These are phyloP conservation scores for Ceryle rudis DNA, from an alignment of 2,797 vertebrate species.

Conservation along the genomic window DNA sequence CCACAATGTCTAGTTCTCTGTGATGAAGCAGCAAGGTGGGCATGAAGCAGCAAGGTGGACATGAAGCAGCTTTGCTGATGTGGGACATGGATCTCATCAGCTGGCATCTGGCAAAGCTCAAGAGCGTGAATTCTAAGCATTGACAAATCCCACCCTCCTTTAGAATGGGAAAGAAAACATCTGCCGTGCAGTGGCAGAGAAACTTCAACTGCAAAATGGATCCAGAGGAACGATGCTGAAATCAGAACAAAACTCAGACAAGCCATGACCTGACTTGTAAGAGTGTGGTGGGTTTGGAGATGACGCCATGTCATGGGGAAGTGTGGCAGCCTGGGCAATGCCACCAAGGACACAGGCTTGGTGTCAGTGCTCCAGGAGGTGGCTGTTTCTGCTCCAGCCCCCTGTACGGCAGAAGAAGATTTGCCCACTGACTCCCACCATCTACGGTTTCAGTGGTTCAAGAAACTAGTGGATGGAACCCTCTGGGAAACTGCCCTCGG, in stretches of 20 bases:
- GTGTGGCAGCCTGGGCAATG: not conserved
- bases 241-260: not conserved
- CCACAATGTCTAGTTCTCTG: not conserved
- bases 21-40: not conserved
- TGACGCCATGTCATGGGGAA: not conserved
- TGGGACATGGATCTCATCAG: not conserved
- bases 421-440: not conserved
- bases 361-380: not conserved
- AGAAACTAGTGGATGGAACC: not conserved
- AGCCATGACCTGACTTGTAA: not conserved
- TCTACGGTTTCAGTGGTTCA: not conserved
- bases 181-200: not conserved
- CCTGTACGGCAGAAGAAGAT: not conserved
- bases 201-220: not conserved
- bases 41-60: not conserved
- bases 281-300: not conserved
- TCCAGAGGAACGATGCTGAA: not conserved
- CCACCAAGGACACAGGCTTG: not conserved
- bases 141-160: not conserved
- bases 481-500: not conserved
- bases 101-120: not conserved
- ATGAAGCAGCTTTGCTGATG: rapidly evolving
- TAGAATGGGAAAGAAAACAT: not conserved
- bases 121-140: not conserved
- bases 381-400: not conserved